Base-by-base conservation (phyloP, 2,888 invertebrate species). In the Syrista parreyssii region DNA sequence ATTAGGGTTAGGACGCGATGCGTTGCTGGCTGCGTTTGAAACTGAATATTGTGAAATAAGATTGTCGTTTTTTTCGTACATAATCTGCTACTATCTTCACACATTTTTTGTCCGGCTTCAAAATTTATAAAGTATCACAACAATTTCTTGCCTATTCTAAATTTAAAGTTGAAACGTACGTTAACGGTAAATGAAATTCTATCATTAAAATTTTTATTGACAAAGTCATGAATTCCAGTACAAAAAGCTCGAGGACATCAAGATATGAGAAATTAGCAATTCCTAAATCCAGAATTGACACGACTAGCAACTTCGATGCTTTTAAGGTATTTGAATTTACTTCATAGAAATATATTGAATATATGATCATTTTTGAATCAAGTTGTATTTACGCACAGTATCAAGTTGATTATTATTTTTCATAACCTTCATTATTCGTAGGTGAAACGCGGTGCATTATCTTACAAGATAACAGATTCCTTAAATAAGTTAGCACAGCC, bases 401-500 rank as follows among this genome's bases (percentile, higher is more conserved):
- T 69, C 12, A 9, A 32, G 31, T 3, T 12, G 31, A 31, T 9
- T 68, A 11, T 36, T 33, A 31, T 9, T 31, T 31, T 71, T 71
- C 31, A 33, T 15, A 32, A 31, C 31, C 15, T 32, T 71, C 12
- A 11, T 71, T 31, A 71, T 15, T 71, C 71, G 31, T 73, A 87
- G 87, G 82, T 84, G 23, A 87, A 83, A 79, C 83, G 77, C 4
- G 80, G 80, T 36, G 82, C 86, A 0, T 73, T 84, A 12, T 82
- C 82, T 35, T 83, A 87, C 78, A 80, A 79, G 75, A 83, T 85
- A 73, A 81, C 82, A 9, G 82, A 87, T 12, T 81, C 81, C 0
- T 6, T 86, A 68, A 86, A 86, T 34, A 81, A 81, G 78, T 80
- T 84, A 68, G 84, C 82, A 1, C 80, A 82, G 75, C 85, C 84